A percentile compares a stretch with the other conserved stretches of the same genome.
phyloP scores from a whole-genome alignment of 35 echinoderm and acorn worm genomes.

The Acanthaster planci region DNA sequence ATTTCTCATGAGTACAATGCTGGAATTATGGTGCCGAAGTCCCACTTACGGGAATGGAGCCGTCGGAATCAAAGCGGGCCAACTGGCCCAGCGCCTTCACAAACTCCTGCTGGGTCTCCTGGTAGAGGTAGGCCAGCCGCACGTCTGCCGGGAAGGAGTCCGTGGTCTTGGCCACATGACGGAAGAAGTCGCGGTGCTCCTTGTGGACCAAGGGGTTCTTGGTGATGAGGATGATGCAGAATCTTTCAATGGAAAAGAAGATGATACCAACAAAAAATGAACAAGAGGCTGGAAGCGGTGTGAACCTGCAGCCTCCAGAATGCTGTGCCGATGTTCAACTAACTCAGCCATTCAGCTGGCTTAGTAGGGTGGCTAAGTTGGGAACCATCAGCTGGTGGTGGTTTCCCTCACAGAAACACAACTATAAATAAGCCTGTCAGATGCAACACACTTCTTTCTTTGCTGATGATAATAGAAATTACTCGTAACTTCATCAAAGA shows the following conservation, averaged over 20 bases:
- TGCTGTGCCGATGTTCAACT: too few relatives aligned
- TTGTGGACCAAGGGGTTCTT: slow-evolving; percentile 34
- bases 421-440: too few relatives aligned
- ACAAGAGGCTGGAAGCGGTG: too few relatives aligned
- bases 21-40: neutral
- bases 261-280: too few relatives aligned
- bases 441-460: too few relatives aligned
- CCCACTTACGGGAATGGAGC: slow-evolving; percentile 31
- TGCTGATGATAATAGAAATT: too few relatives aligned
- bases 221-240: slow-evolving; percentile 43
- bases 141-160: slow-evolving; percentile 20
- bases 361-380: too few relatives aligned
- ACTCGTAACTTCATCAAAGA: too few relatives aligned
- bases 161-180: slow-evolving; percentile 12
- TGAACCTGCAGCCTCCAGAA: too few relatives aligned
- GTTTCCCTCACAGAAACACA: too few relatives aligned
- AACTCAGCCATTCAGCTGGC: too few relatives aligned
- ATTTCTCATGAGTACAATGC: neutral
- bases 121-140: slow-evolving; percentile 23
- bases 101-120: slow-evolving; percentile 38
- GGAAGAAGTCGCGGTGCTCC: slow-evolving; percentile 20
- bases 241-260: neutral
- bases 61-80: neutral
- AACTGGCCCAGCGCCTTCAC: slow-evolving; percentile 1
- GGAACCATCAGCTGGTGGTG: too few relatives aligned